phyloP scores from a whole-genome alignment of 2,113 vertebrate genomes.

The Myotis yumanensis region DNA sequence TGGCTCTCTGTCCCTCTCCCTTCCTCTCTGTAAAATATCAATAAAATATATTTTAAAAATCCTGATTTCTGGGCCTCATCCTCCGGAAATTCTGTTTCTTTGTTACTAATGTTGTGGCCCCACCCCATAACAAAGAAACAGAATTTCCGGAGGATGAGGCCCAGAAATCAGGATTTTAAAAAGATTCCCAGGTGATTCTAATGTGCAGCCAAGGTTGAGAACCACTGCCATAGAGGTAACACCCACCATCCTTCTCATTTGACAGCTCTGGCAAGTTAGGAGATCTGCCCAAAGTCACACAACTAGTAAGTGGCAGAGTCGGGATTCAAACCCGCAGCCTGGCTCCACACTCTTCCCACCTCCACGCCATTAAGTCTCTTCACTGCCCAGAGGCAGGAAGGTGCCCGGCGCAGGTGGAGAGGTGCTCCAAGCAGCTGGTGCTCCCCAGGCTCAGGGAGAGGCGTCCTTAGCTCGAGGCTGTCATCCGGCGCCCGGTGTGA shows the following conservation, averaged over 20 bases:
- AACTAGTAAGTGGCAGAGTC: neutral
- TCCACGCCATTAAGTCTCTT: neutral
- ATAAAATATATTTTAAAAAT: no score
- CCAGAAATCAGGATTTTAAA: no score
- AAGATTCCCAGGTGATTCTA: no score
- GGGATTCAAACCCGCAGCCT: neutral
- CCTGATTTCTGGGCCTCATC: no score
- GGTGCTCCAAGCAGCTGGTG: neutral
- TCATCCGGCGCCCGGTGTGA: neutral
- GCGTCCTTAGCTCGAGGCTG: neutral
- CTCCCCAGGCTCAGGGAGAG: neutral
- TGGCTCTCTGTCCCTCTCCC: no score
- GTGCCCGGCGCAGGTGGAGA: neutral
- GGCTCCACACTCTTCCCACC: neutral
- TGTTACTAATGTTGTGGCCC: no score
- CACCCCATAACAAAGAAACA: no score
- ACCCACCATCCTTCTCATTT: conserved; percentile 15
- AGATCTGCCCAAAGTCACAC: conserved; percentile 34
- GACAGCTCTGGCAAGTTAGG: conserved; percentile 27
- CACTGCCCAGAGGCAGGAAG: neutral
- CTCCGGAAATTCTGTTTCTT: no score
- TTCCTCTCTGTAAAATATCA: no score
- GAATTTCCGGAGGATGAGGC: no score
- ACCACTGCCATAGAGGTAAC: neutral
- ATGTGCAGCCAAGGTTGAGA: no score